Evolutionary conservation across 2,113 vertebrate genomes (phyloP).

Genomic region (Tragelaphus scriptus): DNA sequence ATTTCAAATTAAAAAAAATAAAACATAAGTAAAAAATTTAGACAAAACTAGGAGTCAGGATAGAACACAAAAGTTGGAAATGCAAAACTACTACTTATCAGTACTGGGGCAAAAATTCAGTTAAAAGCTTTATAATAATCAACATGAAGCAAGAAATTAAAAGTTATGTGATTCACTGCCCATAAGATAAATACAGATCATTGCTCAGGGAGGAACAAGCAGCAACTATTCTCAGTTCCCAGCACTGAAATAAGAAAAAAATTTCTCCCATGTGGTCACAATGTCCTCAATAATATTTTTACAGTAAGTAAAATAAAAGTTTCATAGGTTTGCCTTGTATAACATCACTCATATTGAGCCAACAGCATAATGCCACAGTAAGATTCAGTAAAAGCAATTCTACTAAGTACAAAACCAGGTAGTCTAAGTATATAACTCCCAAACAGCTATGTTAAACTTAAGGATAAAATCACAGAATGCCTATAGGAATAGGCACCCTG

Average conservation of each 20-base stretch:
- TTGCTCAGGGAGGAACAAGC: neutral
- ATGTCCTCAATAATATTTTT: conserved; percentile 33
- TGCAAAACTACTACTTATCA: neutral
- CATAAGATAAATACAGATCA: conserved; percentile 14
- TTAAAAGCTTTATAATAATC: neutral
- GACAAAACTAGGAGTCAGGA: neutral
- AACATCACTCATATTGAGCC: neutral
- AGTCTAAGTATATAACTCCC: neutral
- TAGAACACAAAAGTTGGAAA: neutral
- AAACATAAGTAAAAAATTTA: neutral
- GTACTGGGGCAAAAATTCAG: conserved; percentile 16
- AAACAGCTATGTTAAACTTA: neutral
- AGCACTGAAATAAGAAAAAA: conserved; percentile 35
- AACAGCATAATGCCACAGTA: neutral
- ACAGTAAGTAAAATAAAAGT: conserved; percentile 31
- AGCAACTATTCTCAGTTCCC: conserved; percentile 5
- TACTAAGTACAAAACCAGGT: neutral
- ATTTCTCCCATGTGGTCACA: conserved; percentile 21
- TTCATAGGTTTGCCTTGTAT: neutral
- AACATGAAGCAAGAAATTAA: conserved; percentile 17
- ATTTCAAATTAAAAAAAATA: neutral
- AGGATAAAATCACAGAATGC: neutral
- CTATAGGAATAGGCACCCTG: neutral
- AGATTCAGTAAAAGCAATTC: conserved; percentile 11
- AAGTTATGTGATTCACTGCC: conserved; percentile 8